These are phyloP conservation scores for Sander lucioperca DNA, from an alignment of 2,113 vertebrate species.

Conservation along the genomic window DNA sequence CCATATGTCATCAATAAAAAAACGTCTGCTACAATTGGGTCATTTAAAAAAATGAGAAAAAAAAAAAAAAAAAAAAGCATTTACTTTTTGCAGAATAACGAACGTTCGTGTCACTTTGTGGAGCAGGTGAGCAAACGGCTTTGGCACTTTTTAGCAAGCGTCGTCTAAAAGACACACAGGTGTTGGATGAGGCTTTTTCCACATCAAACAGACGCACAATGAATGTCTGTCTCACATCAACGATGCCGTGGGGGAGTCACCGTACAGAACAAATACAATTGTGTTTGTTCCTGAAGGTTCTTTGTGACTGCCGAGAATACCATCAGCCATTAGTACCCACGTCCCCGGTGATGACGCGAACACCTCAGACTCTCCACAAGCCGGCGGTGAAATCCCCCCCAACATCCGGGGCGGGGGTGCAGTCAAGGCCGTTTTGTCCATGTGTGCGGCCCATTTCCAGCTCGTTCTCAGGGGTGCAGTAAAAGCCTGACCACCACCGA, in stretches of 20 bases:
- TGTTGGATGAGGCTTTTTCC: neutral
- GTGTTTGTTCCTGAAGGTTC: slow-evolving; percentile 22
- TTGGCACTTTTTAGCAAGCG: neutral
- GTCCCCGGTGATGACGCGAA: slow-evolving; percentile 20
- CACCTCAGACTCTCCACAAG: slow-evolving; percentile 20
- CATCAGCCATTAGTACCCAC: slow-evolving; percentile 30
- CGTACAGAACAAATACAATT: neutral
- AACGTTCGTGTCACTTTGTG: neutral
- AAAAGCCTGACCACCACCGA: slow-evolving; percentile 36
- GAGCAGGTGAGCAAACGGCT: neutral
- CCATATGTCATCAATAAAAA: slow-evolving; percentile 21
- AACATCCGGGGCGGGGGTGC: slow-evolving; percentile 4
- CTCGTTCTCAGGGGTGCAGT: slow-evolving; percentile 3
- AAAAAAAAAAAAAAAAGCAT: neutral
- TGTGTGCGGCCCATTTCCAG: neutral
- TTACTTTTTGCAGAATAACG: neutral
- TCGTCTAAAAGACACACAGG: slow-evolving; percentile 23
- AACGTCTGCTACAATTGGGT: slow-evolving; percentile 16
- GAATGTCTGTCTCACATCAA: slow-evolving; percentile 1
- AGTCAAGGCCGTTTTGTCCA: slow-evolving; percentile 23
- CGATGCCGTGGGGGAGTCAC: neutral
- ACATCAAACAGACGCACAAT: neutral
- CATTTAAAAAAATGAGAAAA: neutral
- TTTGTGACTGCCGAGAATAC: neutral
- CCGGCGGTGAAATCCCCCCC: neutral